Conservation (phyloP, 2,888 invertebrate species). For the Agrenia bidenticulata region DNA sequence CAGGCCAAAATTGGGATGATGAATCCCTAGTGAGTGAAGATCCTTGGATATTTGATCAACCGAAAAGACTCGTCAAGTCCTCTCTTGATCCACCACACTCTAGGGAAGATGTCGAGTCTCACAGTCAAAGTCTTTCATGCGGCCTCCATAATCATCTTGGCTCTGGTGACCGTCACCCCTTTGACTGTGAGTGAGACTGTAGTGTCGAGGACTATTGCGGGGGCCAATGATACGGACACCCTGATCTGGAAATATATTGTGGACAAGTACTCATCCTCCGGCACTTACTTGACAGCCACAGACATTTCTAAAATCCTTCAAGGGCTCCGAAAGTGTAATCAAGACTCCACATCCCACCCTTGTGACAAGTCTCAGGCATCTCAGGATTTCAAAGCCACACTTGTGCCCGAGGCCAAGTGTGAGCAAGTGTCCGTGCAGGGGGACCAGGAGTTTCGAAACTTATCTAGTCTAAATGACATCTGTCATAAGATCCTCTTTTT, state of each 20-base stretch:
- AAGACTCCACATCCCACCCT: neutral
- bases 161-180: too few species aligned
- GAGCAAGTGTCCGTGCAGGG: neutral
- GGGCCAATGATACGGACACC: neutral
- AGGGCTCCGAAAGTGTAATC: constrained; percentile 26
- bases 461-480: constrained; percentile 32
- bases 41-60: too few species aligned
- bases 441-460: constrained; percentile 7
- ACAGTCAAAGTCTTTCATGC: neutral
- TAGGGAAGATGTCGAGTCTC: neutral
- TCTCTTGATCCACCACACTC: too few species aligned
- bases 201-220: too few species aligned
- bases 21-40: too few species aligned
- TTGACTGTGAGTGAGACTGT: too few species aligned
- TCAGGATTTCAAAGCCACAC: neutral
- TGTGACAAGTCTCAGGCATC: neutral
- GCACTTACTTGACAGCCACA: constrained; percentile 26
- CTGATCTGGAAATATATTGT: constrained; percentile 44
- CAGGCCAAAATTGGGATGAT: too few species aligned
- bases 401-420: neutral
- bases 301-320: constrained; percentile 30
- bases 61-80: too few species aligned
- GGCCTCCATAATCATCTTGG: too few species aligned
- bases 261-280: constrained; percentile 43
- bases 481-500: constrained; percentile 40